Evolutionary conservation across 2,888 invertebrate species (phyloP), one percentile per base, ranked within the genome.

Genomic region (Ormyrus pomaceus): DNA sequence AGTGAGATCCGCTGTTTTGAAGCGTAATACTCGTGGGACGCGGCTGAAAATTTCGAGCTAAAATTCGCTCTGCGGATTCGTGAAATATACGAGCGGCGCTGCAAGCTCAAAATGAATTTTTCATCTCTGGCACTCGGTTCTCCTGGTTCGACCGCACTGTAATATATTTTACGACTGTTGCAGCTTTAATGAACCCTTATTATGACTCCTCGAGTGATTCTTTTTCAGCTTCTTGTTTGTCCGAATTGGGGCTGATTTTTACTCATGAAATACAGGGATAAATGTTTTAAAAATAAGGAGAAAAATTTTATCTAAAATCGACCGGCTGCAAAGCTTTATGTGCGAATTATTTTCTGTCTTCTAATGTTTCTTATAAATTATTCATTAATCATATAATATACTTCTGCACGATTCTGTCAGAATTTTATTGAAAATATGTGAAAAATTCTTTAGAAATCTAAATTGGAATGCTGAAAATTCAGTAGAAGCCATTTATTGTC

Each of bases 71-170:
- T 11, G 48, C 48, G 56, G 9, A 65, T 65, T 48, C 34, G 48
- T 74, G 56, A 74, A 74, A 74, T 65, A 65, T 46, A 34, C 34
- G 34, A 34, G 34, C 34, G 58, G 10, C 19, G 11, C 9, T 53
- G 19, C 53, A 7, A 46, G 7, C 34, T 58, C 13, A 51, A 58
- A 19, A 69, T 70, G 48, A 56, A 77, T 77, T 77, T 77, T 77
- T 70, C 61, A 70, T 70, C 34, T 51, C 34, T 34, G 34, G n/a
- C 13, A 13, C 56, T 56, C 9, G 34, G 34, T n/a, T 53, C 8
- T 13, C 64, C 0, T 45, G 11, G 46, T 6, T 55, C 46, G 55
- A 13, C 53, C 45, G 58, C 5, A 6, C 13, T 58, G 0, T 13
- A 34, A 9, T 58, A 50, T 45, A 66, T 74, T 58, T 50, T 64